Percentiles rank a stretch among this genome's conserved stretches.
phyloP scores from a whole-genome alignment of 2,113 vertebrate genomes.

The Sturnira hondurensis region DNA sequence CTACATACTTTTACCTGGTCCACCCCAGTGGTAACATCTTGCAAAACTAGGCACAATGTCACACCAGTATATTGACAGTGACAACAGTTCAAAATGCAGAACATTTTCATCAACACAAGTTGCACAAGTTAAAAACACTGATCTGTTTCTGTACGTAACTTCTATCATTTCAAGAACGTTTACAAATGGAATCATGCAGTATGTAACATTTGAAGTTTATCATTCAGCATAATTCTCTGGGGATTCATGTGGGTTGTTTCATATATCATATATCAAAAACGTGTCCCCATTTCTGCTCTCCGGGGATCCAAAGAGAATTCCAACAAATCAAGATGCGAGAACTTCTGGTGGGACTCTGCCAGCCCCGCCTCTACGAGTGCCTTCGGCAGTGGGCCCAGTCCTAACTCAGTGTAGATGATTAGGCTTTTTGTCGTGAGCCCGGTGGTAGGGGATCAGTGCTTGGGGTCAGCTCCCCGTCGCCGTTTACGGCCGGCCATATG shows the following conservation, averaged over 20 bases:
- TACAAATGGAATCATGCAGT: neutral
- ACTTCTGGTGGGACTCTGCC: neutral
- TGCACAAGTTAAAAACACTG: neutral
- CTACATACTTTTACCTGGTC: neutral
- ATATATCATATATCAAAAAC: neutral
- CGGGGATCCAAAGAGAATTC: neutral
- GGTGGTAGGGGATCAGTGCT: neutral
- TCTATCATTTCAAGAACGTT: neutral
- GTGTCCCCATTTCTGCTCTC: neutral
- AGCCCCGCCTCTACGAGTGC: neutral
- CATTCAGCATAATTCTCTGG: neutral
- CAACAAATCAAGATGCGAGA: neutral
- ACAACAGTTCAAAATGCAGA: neutral
- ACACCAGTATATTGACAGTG: neutral
- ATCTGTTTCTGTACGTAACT: neutral
- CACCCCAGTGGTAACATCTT: neutral
- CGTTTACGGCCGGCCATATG: conserved; percentile 73
- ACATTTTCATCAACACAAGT: neutral
- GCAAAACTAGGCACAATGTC: neutral
- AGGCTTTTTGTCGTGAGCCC: rapidly evolving
- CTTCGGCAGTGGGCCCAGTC: neutral
- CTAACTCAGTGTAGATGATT: neutral
- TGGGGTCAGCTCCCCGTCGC: neutral
- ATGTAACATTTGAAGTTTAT: neutral
- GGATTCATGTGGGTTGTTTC: neutral